phyloP scores from a whole-genome alignment of 2,888 invertebrate species.

The Caradrina clavipalpis region DNA sequence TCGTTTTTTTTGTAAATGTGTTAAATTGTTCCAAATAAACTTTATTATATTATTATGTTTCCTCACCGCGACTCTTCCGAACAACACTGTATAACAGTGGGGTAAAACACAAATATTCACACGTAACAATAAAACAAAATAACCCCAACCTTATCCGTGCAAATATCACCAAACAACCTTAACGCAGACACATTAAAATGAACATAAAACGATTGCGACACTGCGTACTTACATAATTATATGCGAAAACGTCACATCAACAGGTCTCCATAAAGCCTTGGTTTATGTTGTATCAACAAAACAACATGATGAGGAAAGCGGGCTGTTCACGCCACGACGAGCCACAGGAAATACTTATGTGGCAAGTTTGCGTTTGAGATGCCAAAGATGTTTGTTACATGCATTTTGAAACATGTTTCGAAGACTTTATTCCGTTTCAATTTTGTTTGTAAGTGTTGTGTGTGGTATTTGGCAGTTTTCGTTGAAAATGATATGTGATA shows the following conservation, averaged over 20 bases:
- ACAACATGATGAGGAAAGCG: slow-evolving; percentile 59
- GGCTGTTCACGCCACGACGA: slow-evolving; percentile 47
- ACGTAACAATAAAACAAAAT: slow-evolving; percentile 29
- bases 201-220: slow-evolving; percentile 53
- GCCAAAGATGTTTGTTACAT: slow-evolving; percentile 43
- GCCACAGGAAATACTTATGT: slow-evolving; percentile 49
- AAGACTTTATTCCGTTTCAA: slow-evolving; percentile 21
- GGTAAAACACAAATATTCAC: slow-evolving; percentile 1
- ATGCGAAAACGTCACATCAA: slow-evolving; percentile 71
- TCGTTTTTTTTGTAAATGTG: too few relatives aligned
- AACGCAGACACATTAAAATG: slow-evolving; percentile 53
- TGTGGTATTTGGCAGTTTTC: slow-evolving; percentile 28
- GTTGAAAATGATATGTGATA: slow-evolving; percentile 5
- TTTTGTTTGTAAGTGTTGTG: slow-evolving; percentile 1
- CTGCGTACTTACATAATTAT: slow-evolving; percentile 50
- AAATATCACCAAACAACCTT: slow-evolving; percentile 57
- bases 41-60: too few relatives aligned
- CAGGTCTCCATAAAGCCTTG: slow-evolving; percentile 65
- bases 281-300: slow-evolving; percentile 64
- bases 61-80: too few relatives aligned
- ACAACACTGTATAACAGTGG: too few relatives aligned
- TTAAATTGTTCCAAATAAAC: too few relatives aligned
- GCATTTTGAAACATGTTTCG: slow-evolving; percentile 27
- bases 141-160: slow-evolving; percentile 21
- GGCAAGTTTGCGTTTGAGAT: slow-evolving; percentile 34